A percentile compares a stretch with the other conserved stretches of the same genome.
phyloP scores from a whole-genome alignment of 2,797 vertebrate genomes.

The Eupleurogrammus muticus region DNA sequence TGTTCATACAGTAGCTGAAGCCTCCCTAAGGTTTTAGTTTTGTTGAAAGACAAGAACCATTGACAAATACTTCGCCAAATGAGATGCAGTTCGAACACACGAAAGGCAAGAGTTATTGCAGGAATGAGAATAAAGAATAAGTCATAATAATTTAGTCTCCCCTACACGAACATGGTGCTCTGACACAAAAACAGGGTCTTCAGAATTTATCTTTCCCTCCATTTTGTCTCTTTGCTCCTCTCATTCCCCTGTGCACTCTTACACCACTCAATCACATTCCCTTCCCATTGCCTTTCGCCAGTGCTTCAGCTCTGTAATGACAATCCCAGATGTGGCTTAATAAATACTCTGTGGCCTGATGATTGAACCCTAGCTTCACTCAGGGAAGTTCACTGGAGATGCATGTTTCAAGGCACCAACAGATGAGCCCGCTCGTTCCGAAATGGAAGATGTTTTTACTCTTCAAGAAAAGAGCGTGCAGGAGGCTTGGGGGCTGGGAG shows the following conservation, averaged over 20 bases:
- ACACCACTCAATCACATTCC: slow-evolving; percentile 57
- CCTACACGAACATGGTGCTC: slow-evolving; percentile 11
- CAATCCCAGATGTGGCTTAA: slow-evolving; percentile 80
- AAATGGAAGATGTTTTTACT: slow-evolving; percentile 61
- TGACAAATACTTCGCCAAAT: slow-evolving; percentile 17
- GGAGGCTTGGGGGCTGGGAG: slow-evolving; percentile 19
- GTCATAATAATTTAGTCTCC: slow-evolving; percentile 20
- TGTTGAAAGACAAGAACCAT: slow-evolving; percentile 27
- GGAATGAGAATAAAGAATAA: slow-evolving; percentile 25
- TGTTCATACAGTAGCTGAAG: slow-evolving; percentile 37
- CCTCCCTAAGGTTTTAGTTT: slow-evolving; percentile 15
- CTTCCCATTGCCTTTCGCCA: slow-evolving; percentile 53
- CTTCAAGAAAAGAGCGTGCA: slow-evolving; percentile 51
- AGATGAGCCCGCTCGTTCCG: slow-evolving; percentile 49
- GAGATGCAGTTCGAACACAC: slow-evolving; percentile 3
- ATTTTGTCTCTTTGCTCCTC: slow-evolving; percentile 45
- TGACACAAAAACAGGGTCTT: slow-evolving; percentile 44
- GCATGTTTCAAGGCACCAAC: slow-evolving; percentile 61
- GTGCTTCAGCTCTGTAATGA: slow-evolving; percentile 52
- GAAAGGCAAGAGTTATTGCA: neutral
- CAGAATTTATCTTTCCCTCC: slow-evolving; percentile 45
- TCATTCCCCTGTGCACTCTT: slow-evolving; percentile 32
- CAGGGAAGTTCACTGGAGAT: slow-evolving; percentile 65
- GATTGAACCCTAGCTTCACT: slow-evolving; percentile 68
- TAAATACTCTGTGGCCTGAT: slow-evolving; percentile 72